These are phyloP conservation scores for Lontra canadensis DNA, from an alignment of 2,113 vertebrate species.

Conservation along the genomic window DNA sequence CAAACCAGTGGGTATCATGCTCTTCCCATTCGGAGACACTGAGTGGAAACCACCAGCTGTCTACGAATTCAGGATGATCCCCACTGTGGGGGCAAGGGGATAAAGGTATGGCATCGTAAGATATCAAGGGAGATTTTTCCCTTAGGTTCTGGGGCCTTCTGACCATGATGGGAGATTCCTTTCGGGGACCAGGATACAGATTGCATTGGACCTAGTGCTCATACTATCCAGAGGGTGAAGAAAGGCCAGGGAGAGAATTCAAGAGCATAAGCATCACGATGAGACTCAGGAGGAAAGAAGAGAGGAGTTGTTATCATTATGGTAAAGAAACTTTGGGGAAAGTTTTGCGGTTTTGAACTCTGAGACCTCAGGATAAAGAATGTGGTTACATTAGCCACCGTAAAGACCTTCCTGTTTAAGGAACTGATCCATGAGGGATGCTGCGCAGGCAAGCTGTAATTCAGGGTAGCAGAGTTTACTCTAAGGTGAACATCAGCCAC, in stretches of 20 bases:
- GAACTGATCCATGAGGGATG: background rate
- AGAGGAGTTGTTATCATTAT: background rate
- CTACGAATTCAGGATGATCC: slow-evolving; percentile 80
- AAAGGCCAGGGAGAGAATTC: background rate
- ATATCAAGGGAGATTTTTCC: background rate
- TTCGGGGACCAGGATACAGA: background rate
- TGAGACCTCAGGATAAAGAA: background rate
- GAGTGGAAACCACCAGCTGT: slow-evolving; percentile 83
- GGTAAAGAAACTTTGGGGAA: background rate
- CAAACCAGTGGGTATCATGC: slow-evolving; percentile 79
- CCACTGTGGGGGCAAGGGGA: background rate
- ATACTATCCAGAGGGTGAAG: background rate
- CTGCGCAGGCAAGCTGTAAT: background rate
- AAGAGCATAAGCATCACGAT: background rate
- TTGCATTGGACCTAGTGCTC: background rate
- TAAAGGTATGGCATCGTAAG: background rate
- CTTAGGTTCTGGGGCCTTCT: background rate
- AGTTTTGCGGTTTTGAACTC: background rate
- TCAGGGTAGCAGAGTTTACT: background rate
- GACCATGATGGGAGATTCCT: background rate
- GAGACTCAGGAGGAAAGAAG: background rate
- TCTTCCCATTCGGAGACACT: slow-evolving; percentile 84
- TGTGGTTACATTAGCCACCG: background rate
- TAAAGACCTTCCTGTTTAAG: background rate
- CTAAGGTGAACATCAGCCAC: background rate